Base-by-base conservation (phyloP, 30 jellyfish, hydroid and myxozoan genomes). In the Hydra vulgaris region DNA sequence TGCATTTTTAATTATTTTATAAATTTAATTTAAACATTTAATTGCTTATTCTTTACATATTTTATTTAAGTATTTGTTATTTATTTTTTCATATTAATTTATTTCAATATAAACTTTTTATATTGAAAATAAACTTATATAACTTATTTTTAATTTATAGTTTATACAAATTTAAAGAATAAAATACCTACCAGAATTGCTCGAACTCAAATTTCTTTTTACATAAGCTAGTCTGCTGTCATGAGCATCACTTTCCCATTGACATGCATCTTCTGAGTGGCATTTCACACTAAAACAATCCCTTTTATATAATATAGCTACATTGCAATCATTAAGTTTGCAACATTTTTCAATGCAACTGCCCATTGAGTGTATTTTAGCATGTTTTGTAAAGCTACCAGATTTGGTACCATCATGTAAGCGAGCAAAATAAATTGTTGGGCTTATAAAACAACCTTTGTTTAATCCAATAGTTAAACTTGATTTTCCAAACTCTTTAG, bases 201-300 rank as follows among this genome's bases (percentile, higher is more conserved):
- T 40, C 61, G 12, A 40, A 5, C 12, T 40, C 12, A 12, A 5
- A 40, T 40, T 3, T 12, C 61, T 40, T 40, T 40, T 40, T 3
- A 40, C 12, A 12, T 40, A 40, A 40, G 61, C 61, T 12, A 40
- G 8, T 12, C 61, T 40, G 12, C 23, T 52, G 54, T 71, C 79
- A 21, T 71, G 74, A 8, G 71, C 79, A 0, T 84, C 90, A 53
- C 73, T 84, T 53, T 56, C 26, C 95, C 95, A 87, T 69, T 81
- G 71, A 77, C 96, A 88, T 54, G 89, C 94, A 53, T 83, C 87
- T 19, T 76, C 94, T 25, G 83, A 70, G 27, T 54, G 52, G 79
- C 96, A 88, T 19, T 70, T 85, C 40, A 88, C 96, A 17, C 90
- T 82, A 81, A 82, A 84, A 66, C 96, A 88, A 0, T 18, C 76